Conservation (phyloP, 2,888 invertebrate genomes). For the Coecobrya sp. region DNA sequence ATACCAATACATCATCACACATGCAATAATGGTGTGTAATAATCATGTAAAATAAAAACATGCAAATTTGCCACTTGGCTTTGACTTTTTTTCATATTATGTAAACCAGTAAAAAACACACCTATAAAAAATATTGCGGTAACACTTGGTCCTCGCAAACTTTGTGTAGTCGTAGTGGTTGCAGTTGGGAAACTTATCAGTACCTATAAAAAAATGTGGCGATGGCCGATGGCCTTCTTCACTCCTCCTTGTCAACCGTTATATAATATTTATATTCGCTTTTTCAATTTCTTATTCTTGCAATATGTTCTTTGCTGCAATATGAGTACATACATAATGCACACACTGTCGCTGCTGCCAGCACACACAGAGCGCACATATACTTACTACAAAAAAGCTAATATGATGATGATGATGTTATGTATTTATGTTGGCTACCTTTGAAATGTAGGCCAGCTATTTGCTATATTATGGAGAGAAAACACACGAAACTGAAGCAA, state of each 20-base stretch:
- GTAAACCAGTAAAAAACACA: background rate
- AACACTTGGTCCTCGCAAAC: background rate
- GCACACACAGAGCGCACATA: constrained; percentile 11
- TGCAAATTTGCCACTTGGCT: background rate
- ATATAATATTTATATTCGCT: constrained; percentile 21
- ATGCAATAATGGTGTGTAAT: background rate
- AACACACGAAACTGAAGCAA: constrained; percentile 6
- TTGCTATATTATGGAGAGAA: constrained; percentile 31
- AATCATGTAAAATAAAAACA: background rate
- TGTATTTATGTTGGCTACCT: background rate
- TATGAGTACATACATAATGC: background rate
- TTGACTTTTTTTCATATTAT: background rate
- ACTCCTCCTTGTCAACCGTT: background rate
- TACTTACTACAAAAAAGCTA: background rate
- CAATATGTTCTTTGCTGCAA: background rate
- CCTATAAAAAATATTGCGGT: constrained; percentile 13
- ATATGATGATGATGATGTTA: constrained; percentile 14
- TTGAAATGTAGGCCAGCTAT: constrained; percentile 27
- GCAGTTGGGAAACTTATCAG: background rate
- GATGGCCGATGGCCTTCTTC: constrained; percentile 17
- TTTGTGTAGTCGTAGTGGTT: background rate
- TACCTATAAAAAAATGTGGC: background rate
- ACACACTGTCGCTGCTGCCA: background rate
- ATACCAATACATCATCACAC: background rate
- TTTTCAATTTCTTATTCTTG: constrained; percentile 28